These are phyloP conservation scores for Slavum lentiscoides DNA, from an alignment of 2,888 invertebrate genomes.

Conservation along the genomic window DNA sequence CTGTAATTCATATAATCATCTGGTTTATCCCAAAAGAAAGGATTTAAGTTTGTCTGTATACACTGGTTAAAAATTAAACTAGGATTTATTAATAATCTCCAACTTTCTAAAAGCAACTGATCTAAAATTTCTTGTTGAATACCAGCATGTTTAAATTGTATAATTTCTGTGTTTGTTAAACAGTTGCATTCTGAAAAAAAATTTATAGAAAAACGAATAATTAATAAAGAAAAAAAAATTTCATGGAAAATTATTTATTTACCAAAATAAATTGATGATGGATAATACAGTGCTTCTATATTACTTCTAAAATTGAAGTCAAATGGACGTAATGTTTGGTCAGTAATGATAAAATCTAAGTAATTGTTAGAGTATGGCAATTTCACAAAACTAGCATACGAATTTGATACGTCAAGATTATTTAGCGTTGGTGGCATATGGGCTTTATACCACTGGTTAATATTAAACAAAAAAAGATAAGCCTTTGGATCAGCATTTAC, in stretches of 20 bases:
- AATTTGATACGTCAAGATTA: constrained; percentile 39
- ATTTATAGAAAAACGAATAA: background rate
- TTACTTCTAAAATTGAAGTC: constrained; percentile 40
- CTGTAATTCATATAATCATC: constrained; percentile 37
- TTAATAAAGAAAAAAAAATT: constrained; percentile 1
- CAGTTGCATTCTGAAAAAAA: constrained; percentile 64
- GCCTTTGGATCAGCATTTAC: constrained; percentile 61
- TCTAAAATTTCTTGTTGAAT: constrained; percentile 68
- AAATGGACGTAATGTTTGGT: constrained; percentile 39
- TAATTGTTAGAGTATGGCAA: constrained; percentile 21
- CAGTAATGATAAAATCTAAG: constrained; percentile 43
- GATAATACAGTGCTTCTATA: constrained; percentile 81
- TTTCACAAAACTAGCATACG: constrained; percentile 44
- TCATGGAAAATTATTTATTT: constrained; percentile 58
- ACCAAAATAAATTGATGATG: constrained; percentile 80
- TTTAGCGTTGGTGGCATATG: constrained; percentile 71
- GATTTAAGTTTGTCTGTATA: constrained; percentile 66
- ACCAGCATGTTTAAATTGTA: constrained; percentile 65
- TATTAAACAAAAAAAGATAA: constrained; percentile 75
- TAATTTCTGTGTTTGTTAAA: constrained; percentile 64
- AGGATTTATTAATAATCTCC: constrained; percentile 68
- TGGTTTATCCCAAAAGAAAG: constrained; percentile 63
- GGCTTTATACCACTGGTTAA: constrained; percentile 94
- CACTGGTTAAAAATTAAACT: constrained; percentile 66
- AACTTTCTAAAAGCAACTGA: constrained; percentile 66